Evolutionary conservation across 2,113 vertebrate species (phyloP).

Genomic region (Caretta caretta): DNA sequence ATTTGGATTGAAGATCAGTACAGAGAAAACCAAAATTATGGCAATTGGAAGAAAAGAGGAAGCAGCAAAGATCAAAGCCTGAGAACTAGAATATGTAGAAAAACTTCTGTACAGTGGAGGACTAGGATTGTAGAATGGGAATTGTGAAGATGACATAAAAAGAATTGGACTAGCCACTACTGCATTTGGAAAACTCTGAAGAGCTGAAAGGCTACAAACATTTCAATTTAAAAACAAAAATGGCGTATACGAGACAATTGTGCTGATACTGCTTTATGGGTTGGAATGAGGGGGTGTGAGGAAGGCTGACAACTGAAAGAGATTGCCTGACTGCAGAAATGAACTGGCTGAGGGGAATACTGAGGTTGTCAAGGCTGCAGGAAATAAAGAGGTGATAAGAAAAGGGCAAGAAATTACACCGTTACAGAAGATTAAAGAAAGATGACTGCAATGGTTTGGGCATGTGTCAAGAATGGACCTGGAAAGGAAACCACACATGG

Average conservation of each 20-base stretch:
- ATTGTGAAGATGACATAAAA: not conserved
- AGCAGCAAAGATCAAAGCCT: not conserved
- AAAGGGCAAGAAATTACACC: not conserved
- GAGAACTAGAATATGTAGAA: too few relatives aligned
- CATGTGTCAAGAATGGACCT: not conserved
- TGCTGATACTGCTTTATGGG: too few relatives aligned
- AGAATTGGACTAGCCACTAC: not conserved
- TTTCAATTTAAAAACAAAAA: not conserved
- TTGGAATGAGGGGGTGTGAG: too few relatives aligned
- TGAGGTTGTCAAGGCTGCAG: not conserved
- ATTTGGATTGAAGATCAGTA: not conserved
- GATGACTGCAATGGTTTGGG: not conserved
- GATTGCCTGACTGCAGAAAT: too few relatives aligned
- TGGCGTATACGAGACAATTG: not conserved
- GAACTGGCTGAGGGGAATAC: too few relatives aligned
- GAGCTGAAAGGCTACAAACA: not conserved
- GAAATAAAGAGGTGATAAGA: not conserved
- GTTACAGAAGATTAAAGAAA: not conserved
- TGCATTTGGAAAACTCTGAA: not conserved
- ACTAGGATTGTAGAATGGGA: not conserved
- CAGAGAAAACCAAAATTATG: not conserved
- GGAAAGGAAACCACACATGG: not conserved
- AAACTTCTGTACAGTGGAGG: not conserved
- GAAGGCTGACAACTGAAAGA: too few relatives aligned
- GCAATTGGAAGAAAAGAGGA: not conserved